Evolutionary conservation across 2,888 invertebrate genomes (phyloP).

Genomic region (Pterobdella sp.): DNA sequence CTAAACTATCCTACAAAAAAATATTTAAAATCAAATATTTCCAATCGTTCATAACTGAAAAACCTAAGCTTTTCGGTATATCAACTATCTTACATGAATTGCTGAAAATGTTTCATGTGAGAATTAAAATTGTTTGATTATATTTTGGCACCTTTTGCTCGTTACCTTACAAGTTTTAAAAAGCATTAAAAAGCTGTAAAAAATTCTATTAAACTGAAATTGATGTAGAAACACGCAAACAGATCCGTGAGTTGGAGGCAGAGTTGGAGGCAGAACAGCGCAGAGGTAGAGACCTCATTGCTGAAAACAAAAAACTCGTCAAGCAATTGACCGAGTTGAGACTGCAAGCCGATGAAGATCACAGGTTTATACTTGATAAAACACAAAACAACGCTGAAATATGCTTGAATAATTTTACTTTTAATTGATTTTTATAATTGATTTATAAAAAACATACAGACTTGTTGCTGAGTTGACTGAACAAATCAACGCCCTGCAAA

Average conservation of each 20-base stretch:
- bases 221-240: not conserved
- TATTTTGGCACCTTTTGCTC: too few relatives aligned
- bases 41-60: too few relatives aligned
- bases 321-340: conserved; percentile 46
- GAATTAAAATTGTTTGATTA: too few relatives aligned
- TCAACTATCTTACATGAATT: too few relatives aligned
- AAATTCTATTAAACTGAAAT: not conserved
- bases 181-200: too few relatives aligned
- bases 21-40: too few relatives aligned
- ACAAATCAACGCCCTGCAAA: conserved; percentile 44
- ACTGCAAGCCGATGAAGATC: conserved; percentile 47
- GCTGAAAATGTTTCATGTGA: too few relatives aligned
- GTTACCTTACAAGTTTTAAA: too few relatives aligned
- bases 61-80: too few relatives aligned
- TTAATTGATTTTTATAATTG: not conserved
- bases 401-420: not conserved
- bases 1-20: not conserved
- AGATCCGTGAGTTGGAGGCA: conserved; percentile 50
- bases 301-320: conserved; percentile 47
- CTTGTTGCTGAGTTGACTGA: conserved; percentile 45
- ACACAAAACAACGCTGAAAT: too few relatives aligned
- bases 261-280: conserved; percentile 50
- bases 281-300: conserved; percentile 45
- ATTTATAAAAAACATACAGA: conserved; percentile 33
- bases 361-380: too few relatives aligned